Conservation (phyloP, 2,797 vertebrate genomes). For the Cirrhinus molitorella region DNA sequence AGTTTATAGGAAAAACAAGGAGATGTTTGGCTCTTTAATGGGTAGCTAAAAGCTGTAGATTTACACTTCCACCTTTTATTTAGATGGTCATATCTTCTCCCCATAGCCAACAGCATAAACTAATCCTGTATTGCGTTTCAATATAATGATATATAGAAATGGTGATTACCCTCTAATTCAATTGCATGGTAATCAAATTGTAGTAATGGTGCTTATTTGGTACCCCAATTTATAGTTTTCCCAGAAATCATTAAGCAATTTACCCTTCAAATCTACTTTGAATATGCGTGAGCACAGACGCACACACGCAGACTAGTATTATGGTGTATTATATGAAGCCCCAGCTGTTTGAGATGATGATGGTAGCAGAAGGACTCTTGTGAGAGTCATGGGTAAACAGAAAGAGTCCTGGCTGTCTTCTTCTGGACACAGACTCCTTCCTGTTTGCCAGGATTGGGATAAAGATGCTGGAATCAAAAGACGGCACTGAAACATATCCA, state of each 20-base stretch:
- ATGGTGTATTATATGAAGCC: slow-evolving; percentile 78
- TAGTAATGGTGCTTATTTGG: slow-evolving; percentile 85
- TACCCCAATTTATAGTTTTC: slow-evolving; percentile 83
- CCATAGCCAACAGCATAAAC: slow-evolving; percentile 75
- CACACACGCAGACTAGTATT: slow-evolving; percentile 70
- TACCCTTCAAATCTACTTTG: slow-evolving; percentile 81
- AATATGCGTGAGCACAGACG: slow-evolving; percentile 70
- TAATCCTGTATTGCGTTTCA: slow-evolving; percentile 82
- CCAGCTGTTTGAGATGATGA: slow-evolving; percentile 84
- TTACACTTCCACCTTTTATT: slow-evolving; percentile 73
- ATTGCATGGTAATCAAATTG: slow-evolving; percentile 83
- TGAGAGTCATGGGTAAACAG: slow-evolving; percentile 79
- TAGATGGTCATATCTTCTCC: slow-evolving; percentile 78
- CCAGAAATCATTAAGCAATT: slow-evolving; percentile 84
- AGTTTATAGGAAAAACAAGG: not conserved
- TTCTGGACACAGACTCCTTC: slow-evolving; percentile 73
- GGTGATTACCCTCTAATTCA: slow-evolving; percentile 83
- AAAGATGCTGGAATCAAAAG: slow-evolving; percentile 65
- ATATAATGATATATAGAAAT: slow-evolving; percentile 84
- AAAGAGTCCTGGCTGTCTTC: slow-evolving; percentile 80
- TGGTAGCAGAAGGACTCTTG: slow-evolving; percentile 80
- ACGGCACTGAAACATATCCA: slow-evolving; percentile 58
- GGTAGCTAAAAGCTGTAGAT: slow-evolving; percentile 66
- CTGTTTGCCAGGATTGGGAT: slow-evolving; percentile 67
- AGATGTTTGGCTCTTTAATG: slow-evolving; percentile 57